A percentile compares a stretch with the other conserved stretches of the same genome.
phyloP scores from a whole-genome alignment of 2,797 vertebrate genomes.

The Taenioides sp. region DNA sequence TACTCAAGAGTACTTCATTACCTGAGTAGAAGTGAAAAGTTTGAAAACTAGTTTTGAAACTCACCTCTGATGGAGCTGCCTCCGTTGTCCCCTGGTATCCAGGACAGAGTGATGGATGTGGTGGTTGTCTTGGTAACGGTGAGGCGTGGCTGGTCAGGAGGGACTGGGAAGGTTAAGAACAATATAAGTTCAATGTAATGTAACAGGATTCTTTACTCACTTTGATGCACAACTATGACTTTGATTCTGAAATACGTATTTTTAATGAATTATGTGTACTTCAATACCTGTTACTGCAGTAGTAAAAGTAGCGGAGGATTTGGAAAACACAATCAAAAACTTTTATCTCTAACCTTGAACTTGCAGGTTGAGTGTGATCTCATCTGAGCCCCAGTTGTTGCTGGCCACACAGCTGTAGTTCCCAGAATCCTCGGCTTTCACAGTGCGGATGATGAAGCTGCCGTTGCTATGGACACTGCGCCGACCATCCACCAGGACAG shows the following conservation, averaged over 20 bases:
- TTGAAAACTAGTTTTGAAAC: not conserved
- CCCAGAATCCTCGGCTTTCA: constrained; percentile 97
- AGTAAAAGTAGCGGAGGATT: not conserved
- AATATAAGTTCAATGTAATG: constrained; percentile 16
- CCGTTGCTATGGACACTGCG: constrained; percentile 92
- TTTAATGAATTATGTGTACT: too few relatives aligned
- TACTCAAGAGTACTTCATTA: too few relatives aligned
- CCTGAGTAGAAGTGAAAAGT: too few relatives aligned
- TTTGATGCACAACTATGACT: not conserved
- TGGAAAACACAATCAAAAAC: not conserved
- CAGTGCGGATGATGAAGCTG: constrained; percentile 95
- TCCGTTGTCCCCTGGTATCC: constrained; percentile 98
- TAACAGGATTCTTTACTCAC: constrained; percentile 8
- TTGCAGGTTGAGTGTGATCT: constrained; percentile 94
- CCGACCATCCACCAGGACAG: constrained; percentile 91
- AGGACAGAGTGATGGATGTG: constrained; percentile 96
- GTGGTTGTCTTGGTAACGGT: constrained; percentile 98
- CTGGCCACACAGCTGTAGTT: constrained; percentile 95
- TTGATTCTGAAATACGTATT: not conserved
- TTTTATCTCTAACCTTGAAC: constrained; percentile 86
- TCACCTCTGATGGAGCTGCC: constrained; percentile 98
- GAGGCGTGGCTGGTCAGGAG: constrained; percentile 96
- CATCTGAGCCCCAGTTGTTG: constrained; percentile 97
- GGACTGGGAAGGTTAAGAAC: constrained; percentile 76
- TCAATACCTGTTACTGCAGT: too few relatives aligned